Evolutionary conservation across 2,888 invertebrate species (phyloP), one percentile per base, ranked within the genome.

Genomic region (Acleris laterana): DNA sequence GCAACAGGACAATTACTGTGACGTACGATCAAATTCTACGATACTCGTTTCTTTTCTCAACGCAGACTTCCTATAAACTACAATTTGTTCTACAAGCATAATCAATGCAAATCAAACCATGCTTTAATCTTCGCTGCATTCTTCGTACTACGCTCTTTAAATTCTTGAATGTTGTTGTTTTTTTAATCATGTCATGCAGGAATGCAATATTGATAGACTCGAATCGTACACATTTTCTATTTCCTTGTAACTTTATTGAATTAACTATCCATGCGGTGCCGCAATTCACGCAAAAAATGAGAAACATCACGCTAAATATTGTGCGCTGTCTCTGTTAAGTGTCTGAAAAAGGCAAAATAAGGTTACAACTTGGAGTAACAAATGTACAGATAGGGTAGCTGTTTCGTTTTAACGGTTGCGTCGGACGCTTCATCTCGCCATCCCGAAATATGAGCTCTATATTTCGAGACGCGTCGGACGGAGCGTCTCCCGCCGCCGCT

Each of bases 391-490:
- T 62, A 74, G 76, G 80, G 78, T 69, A 72, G 72, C 71, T 73
- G 71, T 56, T 46, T 28, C 38, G 25, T 44, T 19, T 69, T 55
- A 75, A 77, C 77, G 75, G 70, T 67, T 72, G 72, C 70, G 78
- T 77, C 70, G 71, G 75, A 80, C 84, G 82, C 76, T 74, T 72
- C 72, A 75, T 74, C 80, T 79, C 76, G 80, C 81, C 85, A 85
- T 81, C 80, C 70, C 78, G 85, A 87, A 89, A 88, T 89, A 90
- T 88, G 92, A 92, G 92, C 92, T 91, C 92, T 84, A 81, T 91
- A 90, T 85, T 86, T 85, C 88, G 79, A 76, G 77, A 84, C 83
- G 87, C 83, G 80, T 75, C 73, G 77, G 75, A 72, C 70, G 71
- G 69, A 77, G 74, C 78, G 85, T 75, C 79, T 74, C 68, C 74